phyloP scores from a whole-genome alignment of 2,797 vertebrate species.

The Sphenodon punctatus region DNA sequence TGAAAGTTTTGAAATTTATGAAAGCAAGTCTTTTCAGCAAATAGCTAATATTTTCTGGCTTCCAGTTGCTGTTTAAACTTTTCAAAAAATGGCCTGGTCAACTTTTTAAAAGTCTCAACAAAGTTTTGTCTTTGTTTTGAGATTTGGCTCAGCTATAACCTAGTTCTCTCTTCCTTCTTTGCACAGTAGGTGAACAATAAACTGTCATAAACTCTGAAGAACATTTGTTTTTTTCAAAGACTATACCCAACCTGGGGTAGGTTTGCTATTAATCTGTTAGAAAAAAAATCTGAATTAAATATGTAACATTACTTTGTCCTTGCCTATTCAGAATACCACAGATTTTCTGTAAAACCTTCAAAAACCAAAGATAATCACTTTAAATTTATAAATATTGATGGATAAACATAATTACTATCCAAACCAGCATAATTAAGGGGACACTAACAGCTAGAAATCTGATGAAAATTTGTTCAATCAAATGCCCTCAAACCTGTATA shows the following conservation, averaged over 20 bases:
- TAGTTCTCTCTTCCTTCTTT: neutral
- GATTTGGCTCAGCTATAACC: constrained; percentile 3
- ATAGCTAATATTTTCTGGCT: neutral
- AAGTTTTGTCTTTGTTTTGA: constrained; percentile 7
- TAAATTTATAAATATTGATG: constrained; percentile 23
- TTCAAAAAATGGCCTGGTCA: neutral
- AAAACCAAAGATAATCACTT: constrained; percentile 13
- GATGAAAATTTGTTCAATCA: neutral
- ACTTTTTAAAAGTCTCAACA: neutral
- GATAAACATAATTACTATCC: constrained; percentile 37
- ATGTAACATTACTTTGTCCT: constrained; percentile 47
- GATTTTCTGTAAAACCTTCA: constrained; percentile 37
- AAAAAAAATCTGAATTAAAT: neutral
- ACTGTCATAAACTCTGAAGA: constrained; percentile 6
- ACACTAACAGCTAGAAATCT: constrained; percentile 2
- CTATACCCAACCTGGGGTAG: constrained; percentile 39
- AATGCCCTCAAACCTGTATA: neutral
- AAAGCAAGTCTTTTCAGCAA: neutral
- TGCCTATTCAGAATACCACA: neutral
- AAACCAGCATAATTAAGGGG: constrained; percentile 55
- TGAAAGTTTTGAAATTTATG: neutral
- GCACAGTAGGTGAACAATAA: neutral
- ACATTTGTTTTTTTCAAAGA: neutral
- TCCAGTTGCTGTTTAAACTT: neutral
- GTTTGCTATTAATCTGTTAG: constrained; percentile 17